Evolutionary conservation across 2,113 vertebrate species (phyloP).

Genomic region (Myotis yumanensis): DNA sequence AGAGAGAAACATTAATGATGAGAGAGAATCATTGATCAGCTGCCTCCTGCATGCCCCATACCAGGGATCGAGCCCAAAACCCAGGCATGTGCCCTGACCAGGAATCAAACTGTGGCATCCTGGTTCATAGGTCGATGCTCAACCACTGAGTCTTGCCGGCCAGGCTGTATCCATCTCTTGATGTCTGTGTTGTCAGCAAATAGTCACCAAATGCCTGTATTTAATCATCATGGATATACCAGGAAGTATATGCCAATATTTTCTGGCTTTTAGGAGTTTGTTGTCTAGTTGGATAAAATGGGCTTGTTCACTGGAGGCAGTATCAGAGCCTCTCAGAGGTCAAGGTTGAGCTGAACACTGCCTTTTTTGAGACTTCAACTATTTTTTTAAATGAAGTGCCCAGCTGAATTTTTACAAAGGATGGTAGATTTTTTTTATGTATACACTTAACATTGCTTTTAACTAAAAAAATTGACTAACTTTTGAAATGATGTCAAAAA

Average conservation of each 20-base stretch:
- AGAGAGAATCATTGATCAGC: no score
- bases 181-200: background rate
- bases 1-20: no score
- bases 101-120: no score
- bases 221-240: background rate
- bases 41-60: no score
- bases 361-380: background rate
- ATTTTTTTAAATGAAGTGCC: background rate
- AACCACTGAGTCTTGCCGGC: no score
- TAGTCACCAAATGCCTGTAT: background rate
- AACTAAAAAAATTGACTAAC: background rate
- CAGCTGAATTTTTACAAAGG: background rate
- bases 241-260: background rate
- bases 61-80: no score
- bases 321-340: background rate
- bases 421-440: background rate
- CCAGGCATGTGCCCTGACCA: no score
- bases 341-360: background rate
- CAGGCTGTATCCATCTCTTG: background rate
- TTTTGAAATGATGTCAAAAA: constrained; percentile 29
- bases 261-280: background rate
- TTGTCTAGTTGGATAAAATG: background rate
- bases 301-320: background rate
- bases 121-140: no score
- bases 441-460: background rate